These are phyloP conservation scores for Drosophila eugracilis DNA, from an alignment of 1,140 invertebrate genomes.

Conservation along the genomic window DNA sequence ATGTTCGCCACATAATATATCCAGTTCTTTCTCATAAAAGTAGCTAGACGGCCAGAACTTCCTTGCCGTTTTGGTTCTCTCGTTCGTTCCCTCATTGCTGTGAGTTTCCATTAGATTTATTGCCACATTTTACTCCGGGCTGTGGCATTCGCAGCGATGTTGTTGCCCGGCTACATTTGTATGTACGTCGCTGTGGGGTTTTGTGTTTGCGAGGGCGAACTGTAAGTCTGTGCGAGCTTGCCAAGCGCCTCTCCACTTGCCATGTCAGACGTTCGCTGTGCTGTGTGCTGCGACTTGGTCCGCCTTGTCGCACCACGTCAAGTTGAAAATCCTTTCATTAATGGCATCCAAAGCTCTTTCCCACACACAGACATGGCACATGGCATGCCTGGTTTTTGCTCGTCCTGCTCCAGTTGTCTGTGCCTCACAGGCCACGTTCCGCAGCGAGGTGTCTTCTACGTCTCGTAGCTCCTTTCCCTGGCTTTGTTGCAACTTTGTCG, in stretches of 20 bases:
- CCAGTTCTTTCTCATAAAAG: background rate
- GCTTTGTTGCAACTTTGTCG: constrained; percentile 57
- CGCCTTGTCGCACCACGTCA: constrained; percentile 56
- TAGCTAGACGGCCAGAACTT: constrained; percentile 15
- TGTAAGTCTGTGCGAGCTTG: constrained; percentile 19
- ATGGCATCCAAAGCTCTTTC: constrained; percentile 61
- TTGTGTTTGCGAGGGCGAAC: constrained; percentile 40
- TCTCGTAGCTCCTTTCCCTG: constrained; percentile 28
- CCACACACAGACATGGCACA: constrained; percentile 22
- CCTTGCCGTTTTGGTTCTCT: constrained; percentile 6
- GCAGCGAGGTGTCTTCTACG: constrained; percentile 45
- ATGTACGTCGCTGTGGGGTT: constrained; percentile 29
- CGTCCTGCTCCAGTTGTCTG: constrained; percentile 50
- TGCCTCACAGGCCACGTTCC: constrained; percentile 35
- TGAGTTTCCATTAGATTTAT: constrained; percentile 82
- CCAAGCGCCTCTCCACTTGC: constrained; percentile 54
- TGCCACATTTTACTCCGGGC: constrained; percentile 76
- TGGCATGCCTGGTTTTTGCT: constrained; percentile 30
- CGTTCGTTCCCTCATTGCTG: constrained; percentile 47
- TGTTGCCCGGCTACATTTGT: constrained; percentile 54
- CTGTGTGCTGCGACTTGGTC: constrained; percentile 23
- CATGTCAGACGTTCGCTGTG: constrained; percentile 35
- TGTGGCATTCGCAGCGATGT: constrained; percentile 68
- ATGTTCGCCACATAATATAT: background rate
- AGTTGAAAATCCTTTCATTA: constrained; percentile 76